phyloP scores from a whole-genome alignment of 2,797 vertebrate species.

The Anguilla pacifica region DNA sequence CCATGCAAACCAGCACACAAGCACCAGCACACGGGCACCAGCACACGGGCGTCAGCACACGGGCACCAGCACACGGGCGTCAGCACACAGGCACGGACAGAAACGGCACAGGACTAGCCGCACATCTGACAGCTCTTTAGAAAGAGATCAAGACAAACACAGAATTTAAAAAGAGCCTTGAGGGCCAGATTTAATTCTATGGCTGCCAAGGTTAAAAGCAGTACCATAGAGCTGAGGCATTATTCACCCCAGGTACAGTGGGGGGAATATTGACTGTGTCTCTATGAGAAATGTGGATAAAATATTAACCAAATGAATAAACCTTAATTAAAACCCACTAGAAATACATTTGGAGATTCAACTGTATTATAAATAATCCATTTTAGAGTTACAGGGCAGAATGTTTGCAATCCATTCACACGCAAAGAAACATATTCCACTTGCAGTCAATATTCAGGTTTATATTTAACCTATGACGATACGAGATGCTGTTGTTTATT shows the following conservation, averaged over 20 bases:
- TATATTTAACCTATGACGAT: not conserved
- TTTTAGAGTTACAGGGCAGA: not conserved
- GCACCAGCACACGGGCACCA: too few species aligned
- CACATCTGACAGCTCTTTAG: not conserved
- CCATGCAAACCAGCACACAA: not conserved
- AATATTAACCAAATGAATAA: not conserved
- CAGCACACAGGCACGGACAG: not conserved
- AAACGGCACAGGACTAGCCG: not conserved
- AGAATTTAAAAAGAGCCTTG: not conserved
- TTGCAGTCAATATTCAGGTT: not conserved
- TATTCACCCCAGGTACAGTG: not conserved
- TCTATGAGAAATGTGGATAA: not conserved
- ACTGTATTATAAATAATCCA: not conserved
- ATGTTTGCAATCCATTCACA: not conserved
- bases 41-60: too few species aligned
- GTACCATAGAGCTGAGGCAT: not conserved
- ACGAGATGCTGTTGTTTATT: not conserved
- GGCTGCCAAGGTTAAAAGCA: not conserved
- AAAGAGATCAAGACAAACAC: not conserved
- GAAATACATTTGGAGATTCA: not conserved
- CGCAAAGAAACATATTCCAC: too few species aligned
- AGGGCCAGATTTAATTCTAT: not conserved
- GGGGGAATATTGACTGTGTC: not conserved
- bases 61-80: too few species aligned
- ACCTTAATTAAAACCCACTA: not conserved